Evolutionary conservation across 2,113 vertebrate genomes (phyloP), one percentile per base, ranked within the genome.

Genomic region (Agelaius phoeniceus): DNA sequence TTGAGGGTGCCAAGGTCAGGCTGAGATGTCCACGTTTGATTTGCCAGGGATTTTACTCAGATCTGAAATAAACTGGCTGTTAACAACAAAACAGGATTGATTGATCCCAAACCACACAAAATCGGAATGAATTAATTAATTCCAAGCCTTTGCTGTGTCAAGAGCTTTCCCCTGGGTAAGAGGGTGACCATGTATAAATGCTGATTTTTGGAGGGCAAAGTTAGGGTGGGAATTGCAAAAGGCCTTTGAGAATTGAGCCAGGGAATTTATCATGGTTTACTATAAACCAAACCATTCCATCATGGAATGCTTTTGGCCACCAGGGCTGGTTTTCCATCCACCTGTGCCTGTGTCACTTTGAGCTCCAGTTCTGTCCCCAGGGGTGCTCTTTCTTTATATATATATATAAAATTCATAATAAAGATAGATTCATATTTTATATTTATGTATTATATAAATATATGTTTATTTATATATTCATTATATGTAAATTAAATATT

Each of bases 131-230:
- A 22, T 68, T 1, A 5, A 76, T 44, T 3, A 6, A 68, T n/a
- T 9, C 39, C 0, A 1, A 49, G 44, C 27, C 2, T 31, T 30
- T 21, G 24, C 10, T 5, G 43, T 11, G 19, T 18, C 3, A 1
- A 57, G 71, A 2, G 0, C 39, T 35, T 55, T 81, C 19, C 19
- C 23, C 69, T 17, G 55, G 26, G 14, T 17, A 26, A 23, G 43
- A 41, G 18, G 17, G 10, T 16, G 33, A 15, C 23, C 13, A 17
- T 4, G 3, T 12, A 16, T 66, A 37, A 85, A 75, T 1, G n/a
- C 12, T 33, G 57, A 33, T 21, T n/a, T 61, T 35, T 11, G 12
- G 4, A 61, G n/a, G n/a, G 28, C 13, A 21, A 7, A 23, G 10
- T 2, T 39, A 24, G 37, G 17, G 22, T 48, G 49, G 49, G 54